Base-by-base conservation (phyloP, 2,113 vertebrate genomes). In the Ictalurus punctatus region DNA sequence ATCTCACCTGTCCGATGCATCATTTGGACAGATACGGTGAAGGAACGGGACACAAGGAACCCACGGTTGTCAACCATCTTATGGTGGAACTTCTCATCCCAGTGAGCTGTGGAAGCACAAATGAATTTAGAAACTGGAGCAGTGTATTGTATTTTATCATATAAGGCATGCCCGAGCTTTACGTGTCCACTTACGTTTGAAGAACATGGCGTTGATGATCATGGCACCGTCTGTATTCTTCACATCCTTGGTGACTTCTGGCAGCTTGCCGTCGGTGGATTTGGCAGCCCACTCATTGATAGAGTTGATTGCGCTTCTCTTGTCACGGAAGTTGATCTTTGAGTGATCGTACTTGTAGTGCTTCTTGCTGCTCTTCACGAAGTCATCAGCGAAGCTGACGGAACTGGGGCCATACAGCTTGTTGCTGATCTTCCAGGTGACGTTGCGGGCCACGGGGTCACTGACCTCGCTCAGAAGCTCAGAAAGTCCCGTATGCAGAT, bases 141-240 rank as follows among this genome's bases (percentile, higher is more conserved):
- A 23, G 23, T 23, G 7, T 25, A 23, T 37, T 25, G 9, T 25
- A 25, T 40, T 27, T 21, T 8, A 59, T 59, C 7, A 21, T 83
- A 27, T 6, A 83, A 44, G 81, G 13, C 81, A 40, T 40, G 21
- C 54, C n/a, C 12, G 3, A 6, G 58, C n/a, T 34, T 65, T 78
- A 23, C 81, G 30, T n/a, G 4, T 23, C 48, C 9, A 96, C 98
- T 97, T 93, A 99, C 98, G 97, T 89, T 99, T 99, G 93, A 99
- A 99, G 95, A 98, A 99, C 98, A 99, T 99, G 88, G 98, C 98
- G 0, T 98, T 99, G 93, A 98, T 96, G 0, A 99, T 97, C 92
- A 97, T 96, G 56, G 98, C 98, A 2, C 98, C 98, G 0, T 99
- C 98, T 0, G 98, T 96, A 92, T 97, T 98, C 91, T 97, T 96